A percentile compares a stretch with the other conserved stretches of the same genome.
Conservation (phyloP, 2,797 vertebrate genomes). For the Limosa lapponica region DNA sequence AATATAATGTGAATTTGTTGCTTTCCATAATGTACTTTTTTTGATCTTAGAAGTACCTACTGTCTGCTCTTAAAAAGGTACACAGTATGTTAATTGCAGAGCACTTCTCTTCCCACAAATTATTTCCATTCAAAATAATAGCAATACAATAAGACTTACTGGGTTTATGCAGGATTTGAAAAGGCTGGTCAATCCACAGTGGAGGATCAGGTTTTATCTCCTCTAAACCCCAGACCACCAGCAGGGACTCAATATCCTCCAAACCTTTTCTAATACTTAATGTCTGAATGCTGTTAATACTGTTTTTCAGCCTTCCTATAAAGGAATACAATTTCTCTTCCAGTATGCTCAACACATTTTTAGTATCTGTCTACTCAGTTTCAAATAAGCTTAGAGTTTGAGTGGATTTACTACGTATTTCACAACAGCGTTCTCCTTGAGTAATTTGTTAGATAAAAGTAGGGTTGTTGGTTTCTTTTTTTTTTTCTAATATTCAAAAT, state of each 20-base stretch:
- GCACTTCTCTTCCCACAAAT: neutral
- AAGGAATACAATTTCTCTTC: neutral
- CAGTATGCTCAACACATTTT: neutral
- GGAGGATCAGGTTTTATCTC: conserved; percentile 58
- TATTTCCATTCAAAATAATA: conserved; percentile 13
- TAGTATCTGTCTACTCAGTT: neutral
- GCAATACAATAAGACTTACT: neutral
- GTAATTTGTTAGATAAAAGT: neutral
- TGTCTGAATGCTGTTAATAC: neutral
- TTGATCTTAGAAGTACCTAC: neutral
- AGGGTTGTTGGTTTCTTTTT: neutral
- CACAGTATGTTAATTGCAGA: neutral
- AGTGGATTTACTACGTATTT: neutral
- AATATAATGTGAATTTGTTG: neutral
- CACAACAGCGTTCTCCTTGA: neutral
- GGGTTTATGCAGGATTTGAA: neutral
- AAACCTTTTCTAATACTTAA: conserved; percentile 18
- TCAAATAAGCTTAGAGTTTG: neutral
- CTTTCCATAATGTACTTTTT: neutral
- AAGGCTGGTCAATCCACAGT: conserved; percentile 20
- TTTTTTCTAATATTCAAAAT: neutral
- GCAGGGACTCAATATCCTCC: neutral
- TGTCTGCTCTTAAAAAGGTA: neutral
- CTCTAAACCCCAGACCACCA: conserved; percentile 32
- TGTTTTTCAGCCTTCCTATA: neutral